Evolutionary conservation across 30 jellyfish, hydroid and myxozoan species (phyloP).

Genomic region (Cassiopea xamachana): DNA sequence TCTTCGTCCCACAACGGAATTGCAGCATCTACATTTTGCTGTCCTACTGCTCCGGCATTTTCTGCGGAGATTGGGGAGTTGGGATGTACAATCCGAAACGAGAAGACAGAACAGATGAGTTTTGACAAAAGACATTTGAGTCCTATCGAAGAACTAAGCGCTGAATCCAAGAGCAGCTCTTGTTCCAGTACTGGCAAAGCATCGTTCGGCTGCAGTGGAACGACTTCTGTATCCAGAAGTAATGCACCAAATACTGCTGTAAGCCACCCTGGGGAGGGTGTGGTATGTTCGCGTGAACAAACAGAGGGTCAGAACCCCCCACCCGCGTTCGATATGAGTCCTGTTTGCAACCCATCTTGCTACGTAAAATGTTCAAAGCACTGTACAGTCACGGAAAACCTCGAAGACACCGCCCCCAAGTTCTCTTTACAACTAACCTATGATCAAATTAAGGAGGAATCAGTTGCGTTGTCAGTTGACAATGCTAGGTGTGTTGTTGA

Average conservation of each 20-base stretch:
- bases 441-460: not conserved
- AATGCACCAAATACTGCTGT: not conserved
- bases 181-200: not conserved
- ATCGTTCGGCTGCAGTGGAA: not conserved
- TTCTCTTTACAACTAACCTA: not conserved
- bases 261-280: not conserved
- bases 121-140: constrained; percentile 3
- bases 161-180: not conserved
- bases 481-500: not conserved
- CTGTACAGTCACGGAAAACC: not conserved
- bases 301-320: not conserved
- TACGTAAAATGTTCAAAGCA: not conserved
- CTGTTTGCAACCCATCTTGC: not conserved
- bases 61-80: constrained; percentile 16
- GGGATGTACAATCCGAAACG: not conserved
- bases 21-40: not conserved
- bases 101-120: not conserved
- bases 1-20: not conserved
- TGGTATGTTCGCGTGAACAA: not conserved
- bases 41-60: not conserved
- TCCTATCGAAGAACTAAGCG: constrained; percentile 44
- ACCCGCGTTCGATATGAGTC: constrained; percentile 5
- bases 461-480: not conserved
- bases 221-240: not conserved
- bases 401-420: not conserved